A percentile compares a stretch with the other conserved stretches of the same genome.
Conservation (phyloP, 1,140 invertebrate genomes). For the Hypsibius dujardini region DNA sequence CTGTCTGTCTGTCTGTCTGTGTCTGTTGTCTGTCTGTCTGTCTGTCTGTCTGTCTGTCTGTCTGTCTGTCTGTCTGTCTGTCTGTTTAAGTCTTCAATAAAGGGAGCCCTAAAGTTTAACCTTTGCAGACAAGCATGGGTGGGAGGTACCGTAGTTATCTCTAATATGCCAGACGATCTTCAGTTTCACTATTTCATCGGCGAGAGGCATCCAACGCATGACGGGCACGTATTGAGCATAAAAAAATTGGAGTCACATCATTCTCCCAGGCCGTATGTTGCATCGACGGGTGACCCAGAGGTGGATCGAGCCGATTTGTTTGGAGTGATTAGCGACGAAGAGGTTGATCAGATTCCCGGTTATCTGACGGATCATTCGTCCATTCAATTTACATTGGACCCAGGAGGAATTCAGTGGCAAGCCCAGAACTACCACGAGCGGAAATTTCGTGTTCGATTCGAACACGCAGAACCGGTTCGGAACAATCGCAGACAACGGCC, state of each 20-base stretch:
- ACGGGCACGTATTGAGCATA: no score
- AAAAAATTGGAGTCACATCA: background rate
- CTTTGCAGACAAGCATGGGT: no score
- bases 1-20: no score
- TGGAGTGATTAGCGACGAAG: constrained; percentile 7
- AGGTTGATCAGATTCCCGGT: background rate
- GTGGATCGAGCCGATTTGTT: background rate
- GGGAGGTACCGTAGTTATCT: no score
- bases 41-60: no score
- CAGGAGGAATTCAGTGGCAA: background rate
- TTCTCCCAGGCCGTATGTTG: background rate
- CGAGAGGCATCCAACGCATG: no score
- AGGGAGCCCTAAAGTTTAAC: no score
- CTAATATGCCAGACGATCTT: no score
- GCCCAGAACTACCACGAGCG: constrained; percentile 11
- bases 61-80: no score
- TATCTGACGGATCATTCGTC: constrained; percentile 1
- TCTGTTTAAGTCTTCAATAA: no score
- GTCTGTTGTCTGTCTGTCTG: no score
- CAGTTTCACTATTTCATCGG: no score
- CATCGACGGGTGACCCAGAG: constrained; percentile 7
- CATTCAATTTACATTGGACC: background rate
- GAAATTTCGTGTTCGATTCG: constrained; percentile 6
- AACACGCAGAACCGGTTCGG: constrained; percentile 9
- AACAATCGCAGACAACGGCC: background rate